A percentile compares a stretch with the other conserved stretches of the same genome.
phyloP scores from a whole-genome alignment of 2,797 vertebrate species.

The Clarias laeviceps region DNA sequence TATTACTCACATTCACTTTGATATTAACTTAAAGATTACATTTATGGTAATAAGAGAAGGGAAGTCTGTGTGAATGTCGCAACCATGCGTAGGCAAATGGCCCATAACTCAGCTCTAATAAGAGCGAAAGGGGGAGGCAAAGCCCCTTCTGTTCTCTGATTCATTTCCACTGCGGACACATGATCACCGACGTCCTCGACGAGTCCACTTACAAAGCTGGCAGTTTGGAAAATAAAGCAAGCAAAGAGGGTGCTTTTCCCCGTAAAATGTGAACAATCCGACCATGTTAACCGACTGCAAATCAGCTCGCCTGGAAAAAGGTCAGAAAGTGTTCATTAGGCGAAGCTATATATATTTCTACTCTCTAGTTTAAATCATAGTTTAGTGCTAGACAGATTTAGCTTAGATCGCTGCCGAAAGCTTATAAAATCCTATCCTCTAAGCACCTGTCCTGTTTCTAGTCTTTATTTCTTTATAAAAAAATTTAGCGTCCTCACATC shows the following conservation, averaged over 20 bases:
- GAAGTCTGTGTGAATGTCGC: constrained; percentile 69
- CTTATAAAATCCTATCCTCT: neutral
- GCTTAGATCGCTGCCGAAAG: neutral
- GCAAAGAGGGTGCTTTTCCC: constrained; percentile 20
- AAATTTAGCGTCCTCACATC: neutral
- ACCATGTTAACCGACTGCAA: constrained; percentile 41
- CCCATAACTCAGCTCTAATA: constrained; percentile 75
- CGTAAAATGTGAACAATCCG: constrained; percentile 47
- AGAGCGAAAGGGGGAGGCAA: constrained; percentile 65
- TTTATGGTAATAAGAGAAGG: constrained; percentile 64
- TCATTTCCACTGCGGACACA: constrained; percentile 70
- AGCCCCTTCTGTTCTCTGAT: constrained; percentile 66
- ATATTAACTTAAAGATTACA: constrained; percentile 70
- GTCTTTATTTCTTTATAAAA: neutral
- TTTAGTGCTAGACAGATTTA: neutral
- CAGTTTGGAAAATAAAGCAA: constrained; percentile 40
- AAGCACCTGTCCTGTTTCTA: neutral
- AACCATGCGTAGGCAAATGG: constrained; percentile 61
- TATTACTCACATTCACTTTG: constrained; percentile 45
- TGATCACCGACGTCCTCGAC: constrained; percentile 61
- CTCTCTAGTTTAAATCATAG: neutral
- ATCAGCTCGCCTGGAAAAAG: constrained; percentile 5
- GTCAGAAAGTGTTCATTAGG: neutral
- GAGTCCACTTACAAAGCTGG: constrained; percentile 17
- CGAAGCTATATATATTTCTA: neutral